Evolutionary conservation across 2,888 invertebrate genomes (phyloP).

Genomic region (Pseudococcus viburni): DNA sequence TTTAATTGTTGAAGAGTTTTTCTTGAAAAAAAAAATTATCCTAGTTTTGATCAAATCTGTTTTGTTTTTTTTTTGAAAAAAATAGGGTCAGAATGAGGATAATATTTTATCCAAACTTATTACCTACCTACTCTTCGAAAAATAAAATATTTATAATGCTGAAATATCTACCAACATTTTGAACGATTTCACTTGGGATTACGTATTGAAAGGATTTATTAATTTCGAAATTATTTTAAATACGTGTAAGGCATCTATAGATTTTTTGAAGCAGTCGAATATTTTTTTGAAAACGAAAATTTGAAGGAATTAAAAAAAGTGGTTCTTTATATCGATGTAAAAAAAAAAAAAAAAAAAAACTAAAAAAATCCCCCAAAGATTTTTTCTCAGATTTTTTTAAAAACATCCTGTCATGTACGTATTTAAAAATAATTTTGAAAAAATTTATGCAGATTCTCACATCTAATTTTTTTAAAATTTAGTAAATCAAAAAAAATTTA

Average conservation of each 20-base stretch:
- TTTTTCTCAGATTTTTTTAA: too few species aligned
- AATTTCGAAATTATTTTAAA: slow-evolving; percentile 6
- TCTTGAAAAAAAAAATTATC: not conserved
- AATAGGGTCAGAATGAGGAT: not conserved
- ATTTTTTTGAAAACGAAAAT: too few species aligned
- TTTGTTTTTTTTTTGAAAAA: not conserved
- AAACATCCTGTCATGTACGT: too few species aligned
- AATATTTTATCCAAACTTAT: slow-evolving; percentile 6
- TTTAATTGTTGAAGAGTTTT: too few species aligned
- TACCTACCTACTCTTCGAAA: not conserved
- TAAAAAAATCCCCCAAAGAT: too few species aligned
- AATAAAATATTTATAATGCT: slow-evolving; percentile 13
- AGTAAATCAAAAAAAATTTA: too few species aligned
- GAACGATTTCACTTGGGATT: slow-evolving; percentile 6
- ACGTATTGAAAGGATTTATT: not conserved
- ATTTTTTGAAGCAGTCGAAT: not conserved
- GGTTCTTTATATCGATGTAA: too few species aligned
- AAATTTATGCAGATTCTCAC: too few species aligned
- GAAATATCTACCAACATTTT: not conserved
- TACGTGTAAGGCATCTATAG: not conserved
- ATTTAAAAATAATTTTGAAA: too few species aligned
- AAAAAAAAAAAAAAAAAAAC: too few species aligned
- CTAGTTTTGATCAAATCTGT: not conserved
- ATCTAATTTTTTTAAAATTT: too few species aligned
- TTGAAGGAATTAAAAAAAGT: too few species aligned